Evolutionary conservation across 2,113 vertebrate genomes (phyloP).

Genomic region (Periophthalmodon schlosseri): DNA sequence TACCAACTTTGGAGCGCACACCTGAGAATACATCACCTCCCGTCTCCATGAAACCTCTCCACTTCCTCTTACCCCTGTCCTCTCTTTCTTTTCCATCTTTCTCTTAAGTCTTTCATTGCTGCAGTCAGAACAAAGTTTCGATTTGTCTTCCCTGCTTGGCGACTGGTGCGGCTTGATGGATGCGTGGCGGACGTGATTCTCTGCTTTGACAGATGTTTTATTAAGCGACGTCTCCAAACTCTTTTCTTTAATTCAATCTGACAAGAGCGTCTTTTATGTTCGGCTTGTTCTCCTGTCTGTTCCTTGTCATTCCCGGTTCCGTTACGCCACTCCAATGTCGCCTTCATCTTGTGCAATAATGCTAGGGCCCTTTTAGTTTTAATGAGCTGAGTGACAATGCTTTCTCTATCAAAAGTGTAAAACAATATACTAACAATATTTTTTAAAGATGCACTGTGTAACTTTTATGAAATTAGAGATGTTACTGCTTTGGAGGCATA

Average conservation of each 20-base stretch:
- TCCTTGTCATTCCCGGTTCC: slow-evolving; percentile 35
- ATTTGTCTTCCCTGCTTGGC: slow-evolving; percentile 10
- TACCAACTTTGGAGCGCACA: no score
- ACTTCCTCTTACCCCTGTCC: not conserved
- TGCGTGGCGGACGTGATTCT: slow-evolving; percentile 8
- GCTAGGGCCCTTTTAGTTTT: not conserved
- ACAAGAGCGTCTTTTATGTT: slow-evolving; percentile 29
- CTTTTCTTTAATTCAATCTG: slow-evolving; percentile 29
- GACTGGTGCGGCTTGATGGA: slow-evolving; percentile 18
- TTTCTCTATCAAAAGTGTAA: not conserved
- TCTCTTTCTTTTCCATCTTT: not conserved
- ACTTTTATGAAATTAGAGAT: not conserved
- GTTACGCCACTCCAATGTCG: slow-evolving; percentile 9
- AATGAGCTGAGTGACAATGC: not conserved
- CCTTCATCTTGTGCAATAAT: not conserved
- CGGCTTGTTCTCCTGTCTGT: slow-evolving; percentile 29
- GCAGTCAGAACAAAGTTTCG: not conserved
- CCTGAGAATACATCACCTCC: no score
- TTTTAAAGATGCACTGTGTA: not conserved
- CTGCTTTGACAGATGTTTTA: slow-evolving; percentile 45
- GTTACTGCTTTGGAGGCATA: no score
- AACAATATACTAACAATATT: not conserved
- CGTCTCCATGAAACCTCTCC: not conserved
- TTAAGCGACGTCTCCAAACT: slow-evolving; percentile 41
- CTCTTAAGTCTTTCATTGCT: not conserved